These are phyloP conservation scores for Sussaba pulchella DNA, from an alignment of 2,888 invertebrate genomes.

Conservation along the genomic window DNA sequence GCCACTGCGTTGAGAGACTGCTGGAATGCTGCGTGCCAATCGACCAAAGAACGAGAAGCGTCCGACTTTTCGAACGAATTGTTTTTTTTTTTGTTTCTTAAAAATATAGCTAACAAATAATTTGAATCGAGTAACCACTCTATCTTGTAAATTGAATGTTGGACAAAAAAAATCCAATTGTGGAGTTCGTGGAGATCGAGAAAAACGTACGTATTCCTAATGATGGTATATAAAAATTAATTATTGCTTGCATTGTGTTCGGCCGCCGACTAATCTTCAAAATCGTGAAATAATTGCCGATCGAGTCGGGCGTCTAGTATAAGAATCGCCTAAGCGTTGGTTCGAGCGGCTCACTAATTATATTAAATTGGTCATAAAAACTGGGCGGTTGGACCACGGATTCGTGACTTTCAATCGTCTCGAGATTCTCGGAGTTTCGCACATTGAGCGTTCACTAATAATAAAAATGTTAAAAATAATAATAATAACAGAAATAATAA, in stretches of 20 bases:
- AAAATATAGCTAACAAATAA: too few species aligned
- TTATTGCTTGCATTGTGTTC: constrained; percentile 55
- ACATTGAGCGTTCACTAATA: constrained; percentile 30
- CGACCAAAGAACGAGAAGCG: too few species aligned
- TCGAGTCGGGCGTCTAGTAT: constrained; percentile 45
- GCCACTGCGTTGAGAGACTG: not conserved
- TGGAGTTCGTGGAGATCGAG: not conserved
- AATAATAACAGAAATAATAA: not conserved
- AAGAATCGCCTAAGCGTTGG: constrained; percentile 56
- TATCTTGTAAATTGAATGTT: not conserved
- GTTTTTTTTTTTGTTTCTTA: too few species aligned
- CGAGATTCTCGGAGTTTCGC: constrained; percentile 58
- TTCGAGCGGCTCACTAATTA: constrained; percentile 62
- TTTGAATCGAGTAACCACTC: not conserved
- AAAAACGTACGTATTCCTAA: constrained; percentile 5
- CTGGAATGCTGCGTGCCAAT: too few species aligned
- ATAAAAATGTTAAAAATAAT: constrained; percentile 17
- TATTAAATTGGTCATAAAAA: constrained; percentile 65
- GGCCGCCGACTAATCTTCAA: constrained; percentile 27
- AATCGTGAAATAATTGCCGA: constrained; percentile 55
- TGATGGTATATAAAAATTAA: constrained; percentile 47
- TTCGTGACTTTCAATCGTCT: constrained; percentile 56
- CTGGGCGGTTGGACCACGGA: constrained; percentile 50
- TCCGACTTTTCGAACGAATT: too few species aligned
- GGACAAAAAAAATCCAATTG: not conserved